phyloP scores from a whole-genome alignment of 1,140 invertebrate genomes.

The Oryctes rhinoceros region DNA sequence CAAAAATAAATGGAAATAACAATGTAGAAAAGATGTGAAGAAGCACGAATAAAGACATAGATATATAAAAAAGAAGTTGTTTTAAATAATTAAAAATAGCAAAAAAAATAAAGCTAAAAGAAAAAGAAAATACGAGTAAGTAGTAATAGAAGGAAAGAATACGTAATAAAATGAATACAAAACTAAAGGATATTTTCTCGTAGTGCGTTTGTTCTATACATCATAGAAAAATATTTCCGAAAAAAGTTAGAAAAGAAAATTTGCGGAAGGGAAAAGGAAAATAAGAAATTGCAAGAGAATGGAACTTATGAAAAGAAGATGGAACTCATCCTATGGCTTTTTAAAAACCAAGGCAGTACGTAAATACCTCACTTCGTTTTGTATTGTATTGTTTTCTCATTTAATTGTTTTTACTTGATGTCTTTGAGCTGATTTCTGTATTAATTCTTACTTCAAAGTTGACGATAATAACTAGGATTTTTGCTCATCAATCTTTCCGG shows the following conservation, averaged over 20 bases:
- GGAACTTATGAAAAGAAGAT: background rate
- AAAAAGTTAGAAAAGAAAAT: slow-evolving; percentile 6
- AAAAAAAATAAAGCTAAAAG: background rate
- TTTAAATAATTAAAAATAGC: background rate
- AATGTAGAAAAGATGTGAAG: background rate
- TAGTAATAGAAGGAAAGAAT: background rate
- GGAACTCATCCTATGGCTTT: slow-evolving; percentile 28
- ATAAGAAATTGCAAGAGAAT: background rate
- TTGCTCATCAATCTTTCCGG: slow-evolving; percentile 55
- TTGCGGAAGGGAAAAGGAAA: background rate
- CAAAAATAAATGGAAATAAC: background rate
- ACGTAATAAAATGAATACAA: background rate
- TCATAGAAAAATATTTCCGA: background rate
- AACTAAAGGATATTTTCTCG: too few relatives aligned
- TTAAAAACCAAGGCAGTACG: slow-evolving; percentile 38
- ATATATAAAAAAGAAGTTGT: background rate
- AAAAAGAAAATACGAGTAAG: background rate
- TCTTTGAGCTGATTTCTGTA: slow-evolving; percentile 20
- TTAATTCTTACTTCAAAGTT: slow-evolving; percentile 28
- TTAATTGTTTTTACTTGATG: slow-evolving; percentile 23
- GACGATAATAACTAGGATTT: slow-evolving; percentile 33
- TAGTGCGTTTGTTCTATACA: background rate
- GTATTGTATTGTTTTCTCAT: slow-evolving; percentile 13
- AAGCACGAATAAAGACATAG: background rate
- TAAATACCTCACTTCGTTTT: slow-evolving; percentile 19